A percentile compares a stretch with the other conserved stretches of the same genome.
These are phyloP conservation scores for Toxotes chatareus DNA, from an alignment of 2,113 vertebrate species.

Conservation along the genomic window DNA sequence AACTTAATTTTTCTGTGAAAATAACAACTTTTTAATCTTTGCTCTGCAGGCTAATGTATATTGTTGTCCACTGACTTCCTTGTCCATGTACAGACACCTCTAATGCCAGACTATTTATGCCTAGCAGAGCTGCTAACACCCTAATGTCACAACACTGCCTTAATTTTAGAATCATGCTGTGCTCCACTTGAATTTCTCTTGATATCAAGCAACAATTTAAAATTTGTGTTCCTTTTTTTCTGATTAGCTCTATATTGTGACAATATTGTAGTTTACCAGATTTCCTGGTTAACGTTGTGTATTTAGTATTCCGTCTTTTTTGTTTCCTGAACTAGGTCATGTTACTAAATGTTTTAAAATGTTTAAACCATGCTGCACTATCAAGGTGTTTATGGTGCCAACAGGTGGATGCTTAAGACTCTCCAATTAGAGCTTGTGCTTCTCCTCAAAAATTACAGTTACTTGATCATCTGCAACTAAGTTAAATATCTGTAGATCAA, in stretches of 20 bases:
- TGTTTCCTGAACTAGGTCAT: background rate
- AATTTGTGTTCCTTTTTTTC: background rate
- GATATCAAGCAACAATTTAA: background rate
- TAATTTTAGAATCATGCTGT: slow-evolving; percentile 1
- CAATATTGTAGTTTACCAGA: background rate
- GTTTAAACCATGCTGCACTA: background rate
- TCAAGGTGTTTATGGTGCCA: background rate
- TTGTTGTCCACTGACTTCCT: background rate
- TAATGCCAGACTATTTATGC: background rate
- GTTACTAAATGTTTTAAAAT: background rate
- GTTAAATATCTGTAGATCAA: background rate
- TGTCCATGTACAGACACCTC: background rate
- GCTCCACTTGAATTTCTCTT: background rate
- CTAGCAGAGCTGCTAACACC: background rate
- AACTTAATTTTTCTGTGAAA: too few relatives aligned
- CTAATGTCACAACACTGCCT: background rate
- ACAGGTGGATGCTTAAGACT: background rate
- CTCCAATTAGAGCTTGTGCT: background rate
- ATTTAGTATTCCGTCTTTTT: background rate
- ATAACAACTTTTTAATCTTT: background rate
- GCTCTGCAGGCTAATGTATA: background rate
- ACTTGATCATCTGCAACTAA: background rate
- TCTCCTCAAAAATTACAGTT: background rate
- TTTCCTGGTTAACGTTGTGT: background rate
- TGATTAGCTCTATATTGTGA: background rate